These are phyloP conservation scores for Silvanus unidentatus DNA, from an alignment of 2,888 invertebrate genomes.

Conservation along the genomic window DNA sequence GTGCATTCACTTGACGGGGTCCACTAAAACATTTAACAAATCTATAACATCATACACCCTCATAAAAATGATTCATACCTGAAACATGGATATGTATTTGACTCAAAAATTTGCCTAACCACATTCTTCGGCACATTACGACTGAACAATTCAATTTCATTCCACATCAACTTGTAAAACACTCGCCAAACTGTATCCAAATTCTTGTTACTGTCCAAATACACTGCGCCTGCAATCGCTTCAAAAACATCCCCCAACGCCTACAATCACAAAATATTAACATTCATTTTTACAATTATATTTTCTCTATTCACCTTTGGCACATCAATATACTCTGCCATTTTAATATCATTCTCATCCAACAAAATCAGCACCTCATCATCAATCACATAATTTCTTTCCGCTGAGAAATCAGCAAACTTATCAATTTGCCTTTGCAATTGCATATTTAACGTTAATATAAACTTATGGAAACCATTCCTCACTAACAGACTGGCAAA, in stretches of 20 bases:
- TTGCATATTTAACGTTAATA: conserved; percentile 51
- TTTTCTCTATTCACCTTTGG: conserved; percentile 56
- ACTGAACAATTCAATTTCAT: conserved; percentile 80
- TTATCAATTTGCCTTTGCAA: conserved; percentile 53
- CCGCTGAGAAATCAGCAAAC: conserved; percentile 61
- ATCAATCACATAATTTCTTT: conserved; percentile 55
- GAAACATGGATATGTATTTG: conserved; percentile 70
- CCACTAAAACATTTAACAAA: not conserved
- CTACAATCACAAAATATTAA: conserved; percentile 32
- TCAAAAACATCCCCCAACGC: conserved; percentile 92
- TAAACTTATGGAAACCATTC: conserved; percentile 73
- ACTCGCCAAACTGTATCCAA: conserved; percentile 74
- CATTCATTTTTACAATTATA: conserved; percentile 1
- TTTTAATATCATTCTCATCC: conserved; percentile 57
- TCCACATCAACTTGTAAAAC: conserved; percentile 74
- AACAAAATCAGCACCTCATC: conserved; percentile 63
- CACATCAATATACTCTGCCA: conserved; percentile 79
- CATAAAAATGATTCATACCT: conserved; percentile 51
- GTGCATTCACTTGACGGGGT: conserved; percentile 11
- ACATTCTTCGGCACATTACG: conserved; percentile 82
- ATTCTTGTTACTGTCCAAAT: conserved; percentile 72
- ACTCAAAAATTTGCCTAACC: conserved; percentile 79
- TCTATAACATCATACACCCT: not conserved
- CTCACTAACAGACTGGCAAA: conserved; percentile 87
- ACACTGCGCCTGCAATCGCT: conserved; percentile 86